A percentile compares a stretch with the other conserved stretches of the same genome.
Evolutionary conservation across 1,140 invertebrate species (phyloP).

Genomic region (Ctenoplectra terminalis): DNA sequence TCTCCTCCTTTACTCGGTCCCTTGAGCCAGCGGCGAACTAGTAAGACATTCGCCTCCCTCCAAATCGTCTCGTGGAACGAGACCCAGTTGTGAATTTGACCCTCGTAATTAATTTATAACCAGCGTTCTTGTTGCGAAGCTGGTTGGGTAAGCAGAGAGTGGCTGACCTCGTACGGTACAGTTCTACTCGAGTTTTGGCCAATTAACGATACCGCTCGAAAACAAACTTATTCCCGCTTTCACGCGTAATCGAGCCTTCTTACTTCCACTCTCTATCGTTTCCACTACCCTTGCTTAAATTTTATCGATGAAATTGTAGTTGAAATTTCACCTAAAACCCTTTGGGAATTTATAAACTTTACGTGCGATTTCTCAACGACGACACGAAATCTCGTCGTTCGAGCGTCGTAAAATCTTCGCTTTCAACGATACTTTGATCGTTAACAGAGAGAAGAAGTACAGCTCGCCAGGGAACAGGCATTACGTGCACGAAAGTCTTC

Average conservation of each 20-base stretch:
- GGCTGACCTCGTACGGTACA: conserved; percentile 56
- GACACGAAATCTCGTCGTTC: conserved; percentile 10
- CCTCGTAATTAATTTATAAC: conserved; percentile 80
- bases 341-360: neutral
- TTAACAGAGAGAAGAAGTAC: neutral
- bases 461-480: neutral
- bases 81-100: conserved; percentile 74
- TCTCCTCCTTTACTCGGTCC: conserved; percentile 68
- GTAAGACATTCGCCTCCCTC: conserved; percentile 70
- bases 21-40: conserved; percentile 66
- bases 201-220: conserved; percentile 49
- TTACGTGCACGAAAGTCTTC: conserved; percentile 49
- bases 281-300: neutral
- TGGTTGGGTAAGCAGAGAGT: conserved; percentile 46
- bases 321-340: neutral
- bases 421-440: conserved; percentile 7
- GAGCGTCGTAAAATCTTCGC: conserved; percentile 8
- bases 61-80: conserved; percentile 55
- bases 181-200: conserved; percentile 34
- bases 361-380: neutral
- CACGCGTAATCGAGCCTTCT: neutral
- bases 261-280: neutral
- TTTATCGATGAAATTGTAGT: neutral
- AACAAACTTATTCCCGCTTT: conserved; percentile 34
- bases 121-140: conserved; percentile 67